A percentile compares a stretch with the other conserved stretches of the same genome.
Evolutionary conservation across 2,888 invertebrate genomes (phyloP).

Genomic region (Branchellion lobata): DNA sequence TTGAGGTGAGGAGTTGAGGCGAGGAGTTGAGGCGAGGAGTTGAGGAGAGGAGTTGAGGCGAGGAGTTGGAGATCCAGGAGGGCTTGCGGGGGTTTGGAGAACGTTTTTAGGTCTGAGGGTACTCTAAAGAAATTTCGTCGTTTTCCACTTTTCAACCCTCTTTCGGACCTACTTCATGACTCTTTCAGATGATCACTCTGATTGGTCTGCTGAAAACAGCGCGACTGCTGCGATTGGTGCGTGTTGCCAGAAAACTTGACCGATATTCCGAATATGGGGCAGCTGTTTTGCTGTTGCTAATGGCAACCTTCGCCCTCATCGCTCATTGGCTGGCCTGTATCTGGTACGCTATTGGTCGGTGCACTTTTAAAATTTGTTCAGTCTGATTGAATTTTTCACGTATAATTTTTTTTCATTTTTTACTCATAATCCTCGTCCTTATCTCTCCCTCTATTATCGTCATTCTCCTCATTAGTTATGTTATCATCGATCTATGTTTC

Average conservation of each 20-base stretch:
- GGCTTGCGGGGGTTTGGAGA: too few relatives aligned
- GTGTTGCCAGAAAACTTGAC: slow-evolving; percentile 96
- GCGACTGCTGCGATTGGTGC: slow-evolving; percentile 85
- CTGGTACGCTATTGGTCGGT: slow-evolving; percentile 83
- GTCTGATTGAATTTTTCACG: too few relatives aligned
- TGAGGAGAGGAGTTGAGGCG: too few relatives aligned
- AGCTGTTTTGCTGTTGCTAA: slow-evolving; percentile 88
- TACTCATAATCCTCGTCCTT: not conserved
- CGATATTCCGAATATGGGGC: slow-evolving; percentile 98
- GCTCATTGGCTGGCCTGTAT: slow-evolving; percentile 99
- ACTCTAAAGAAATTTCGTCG: too few relatives aligned
- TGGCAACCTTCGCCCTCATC: slow-evolving; percentile 91
- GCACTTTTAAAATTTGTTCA: not conserved
- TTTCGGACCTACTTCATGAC: not conserved
- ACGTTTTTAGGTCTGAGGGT: too few relatives aligned
- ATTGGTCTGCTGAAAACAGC: slow-evolving; percentile 97
- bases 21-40: too few relatives aligned
- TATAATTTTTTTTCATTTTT: not conserved
- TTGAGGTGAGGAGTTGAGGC: too few relatives aligned
- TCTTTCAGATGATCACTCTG: slow-evolving; percentile 87
- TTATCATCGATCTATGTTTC: not conserved
- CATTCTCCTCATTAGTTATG: not conserved
- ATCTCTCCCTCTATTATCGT: not conserved
- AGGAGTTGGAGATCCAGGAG: too few relatives aligned
- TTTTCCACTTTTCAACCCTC: not conserved